Conservation (phyloP, 1,140 invertebrate genomes). For the Drosophila sp. region DNA sequence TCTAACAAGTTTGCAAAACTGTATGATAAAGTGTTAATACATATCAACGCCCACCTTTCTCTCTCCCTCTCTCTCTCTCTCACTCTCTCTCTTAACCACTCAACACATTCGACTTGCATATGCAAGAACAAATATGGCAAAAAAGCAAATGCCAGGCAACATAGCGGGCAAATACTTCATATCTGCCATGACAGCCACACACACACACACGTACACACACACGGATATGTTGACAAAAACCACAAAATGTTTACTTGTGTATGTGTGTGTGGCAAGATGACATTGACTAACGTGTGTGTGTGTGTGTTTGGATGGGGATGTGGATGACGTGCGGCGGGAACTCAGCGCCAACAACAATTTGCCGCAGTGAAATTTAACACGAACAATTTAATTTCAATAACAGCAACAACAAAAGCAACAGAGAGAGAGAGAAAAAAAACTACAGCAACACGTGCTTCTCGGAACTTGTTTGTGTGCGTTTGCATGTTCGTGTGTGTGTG, state of each 20-base stretch:
- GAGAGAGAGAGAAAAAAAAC: constrained; percentile 39
- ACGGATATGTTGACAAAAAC: constrained; percentile 22
- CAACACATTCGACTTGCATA: constrained; percentile 26
- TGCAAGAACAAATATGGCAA: constrained; percentile 25
- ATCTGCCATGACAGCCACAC: constrained; percentile 26
- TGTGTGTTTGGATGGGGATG: constrained; percentile 28
- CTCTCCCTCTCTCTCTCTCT: background rate
- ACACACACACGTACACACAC: constrained; percentile 28
- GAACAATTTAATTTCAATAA: constrained; percentile 81
- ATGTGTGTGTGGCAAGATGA: constrained; percentile 7
- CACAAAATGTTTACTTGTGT: constrained; percentile 41
- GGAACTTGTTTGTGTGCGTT: background rate
- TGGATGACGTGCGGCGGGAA: constrained; percentile 16
- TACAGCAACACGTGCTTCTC: constrained; percentile 56
- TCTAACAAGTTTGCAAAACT: constrained; percentile 16
- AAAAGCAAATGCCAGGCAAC: constrained; percentile 45
- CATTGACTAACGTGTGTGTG: constrained; percentile 17
- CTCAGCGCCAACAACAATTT: constrained; percentile 49
- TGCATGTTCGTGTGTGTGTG: background rate
- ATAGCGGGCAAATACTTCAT: constrained; percentile 55
- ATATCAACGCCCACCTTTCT: background rate
- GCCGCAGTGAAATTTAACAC: constrained; percentile 71
- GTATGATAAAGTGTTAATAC: constrained; percentile 49
- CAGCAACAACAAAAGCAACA: constrained; percentile 37
- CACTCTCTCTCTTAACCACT: background rate